Base-by-base conservation (phyloP, 2,113 vertebrate species). In the Accipiter cooperii region DNA sequence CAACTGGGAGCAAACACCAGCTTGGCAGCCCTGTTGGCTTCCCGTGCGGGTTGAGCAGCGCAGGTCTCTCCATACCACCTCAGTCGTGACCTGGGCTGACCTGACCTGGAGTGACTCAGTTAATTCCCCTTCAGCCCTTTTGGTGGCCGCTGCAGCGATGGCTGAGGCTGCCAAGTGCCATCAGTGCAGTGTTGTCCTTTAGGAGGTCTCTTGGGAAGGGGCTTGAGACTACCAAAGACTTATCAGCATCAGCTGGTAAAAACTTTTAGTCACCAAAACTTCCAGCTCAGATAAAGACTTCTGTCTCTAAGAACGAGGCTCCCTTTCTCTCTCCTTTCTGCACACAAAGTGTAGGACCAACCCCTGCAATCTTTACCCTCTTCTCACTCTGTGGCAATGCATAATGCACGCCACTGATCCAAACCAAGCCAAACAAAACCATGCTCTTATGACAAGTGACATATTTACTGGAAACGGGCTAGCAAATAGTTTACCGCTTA, bases 111-210 rank as follows among this genome's bases (percentile, higher is more conserved):
- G 65, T 69, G 73, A 87, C 73, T 93, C 81, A 15, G 57, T 87
- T 95, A 81, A 87, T 91, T 95, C 89, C 52, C 19, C 40, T 73
- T 60, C 70, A 68, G 61, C 66, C 46, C 34, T 84, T 92, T 58
- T 42, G 64, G 47, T 0, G 1, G 55, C 4, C 0, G 6, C 87
- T 78, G 87, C 74, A 31, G 31, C 1, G 0, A 5, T 38, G 69
- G 55, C 58, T 47, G 54, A 90, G 81, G 49, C 40, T 93, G 66
- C 84, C 65, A 82, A 54, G 58, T 92, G 69, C 74, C 12, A 1
- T 49, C 51, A 7, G 68, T 57, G 40, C 60, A 4, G 20, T 31
- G 40, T 49, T 89, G 66, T 76, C 68, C 55, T 79, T 66, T 16
- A 84, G 70, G 52, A 87, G 26, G 18, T 57, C 44, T 52, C n/a